phyloP scores from a whole-genome alignment of 2,797 vertebrate genomes.

The Phoebastria nigripes region DNA sequence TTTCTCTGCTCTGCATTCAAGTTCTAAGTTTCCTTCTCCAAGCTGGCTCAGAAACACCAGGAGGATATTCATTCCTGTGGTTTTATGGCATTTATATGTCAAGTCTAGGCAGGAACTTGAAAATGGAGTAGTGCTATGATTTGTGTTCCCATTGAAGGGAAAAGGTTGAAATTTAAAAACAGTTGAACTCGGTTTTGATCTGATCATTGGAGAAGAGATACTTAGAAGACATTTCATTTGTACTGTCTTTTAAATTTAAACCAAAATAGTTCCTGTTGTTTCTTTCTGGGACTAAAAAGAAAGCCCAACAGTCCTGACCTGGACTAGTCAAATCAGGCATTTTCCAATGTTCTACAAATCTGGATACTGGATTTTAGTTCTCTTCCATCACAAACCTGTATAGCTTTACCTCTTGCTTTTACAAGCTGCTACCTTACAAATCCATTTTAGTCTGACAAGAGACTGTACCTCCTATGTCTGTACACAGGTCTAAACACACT shows the following conservation, averaged over 20 bases:
- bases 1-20: not conserved
- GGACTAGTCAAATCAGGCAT: not conserved
- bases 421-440: not conserved
- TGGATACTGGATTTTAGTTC: not conserved
- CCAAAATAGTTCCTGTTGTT: not conserved
- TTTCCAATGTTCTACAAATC: not conserved
- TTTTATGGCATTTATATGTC: slow-evolving; percentile 29
- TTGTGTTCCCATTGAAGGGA: not conserved
- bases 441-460: not conserved
- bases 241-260: not conserved
- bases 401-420: not conserved
- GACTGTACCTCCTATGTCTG: not conserved
- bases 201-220: not conserved
- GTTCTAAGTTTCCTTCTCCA: not conserved
- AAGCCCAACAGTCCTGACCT: not conserved
- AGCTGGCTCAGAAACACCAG: slow-evolving; percentile 7
- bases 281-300: not conserved
- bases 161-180: not conserved
- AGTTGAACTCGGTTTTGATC: not conserved
- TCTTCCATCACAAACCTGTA: not conserved
- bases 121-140: not conserved
- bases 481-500: not conserved
- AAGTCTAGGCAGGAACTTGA: slow-evolving; percentile 14
- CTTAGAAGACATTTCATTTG: not conserved
- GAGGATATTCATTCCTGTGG: slow-evolving; percentile 26